Base-by-base conservation (phyloP, 2,888 invertebrate species). In the Heliconius hortense region DNA sequence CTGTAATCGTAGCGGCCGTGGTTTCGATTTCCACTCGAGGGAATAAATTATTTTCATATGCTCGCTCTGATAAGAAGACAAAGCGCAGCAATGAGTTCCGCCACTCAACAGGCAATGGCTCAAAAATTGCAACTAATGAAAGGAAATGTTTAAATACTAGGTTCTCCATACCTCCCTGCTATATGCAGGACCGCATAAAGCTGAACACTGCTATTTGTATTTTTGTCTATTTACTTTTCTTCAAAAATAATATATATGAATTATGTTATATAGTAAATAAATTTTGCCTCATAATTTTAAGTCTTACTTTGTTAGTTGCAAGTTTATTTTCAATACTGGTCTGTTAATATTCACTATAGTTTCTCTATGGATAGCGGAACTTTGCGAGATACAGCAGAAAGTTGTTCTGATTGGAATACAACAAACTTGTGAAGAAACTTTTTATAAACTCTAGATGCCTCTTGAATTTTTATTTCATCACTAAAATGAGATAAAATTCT, bases 321-420 rank as follows among this genome's bases (percentile, higher is more conserved):
- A 74, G 48, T 74, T 67, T 76, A 76, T 74, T 76, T 76, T 62
- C 76, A 62, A 74, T 72, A 72, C 70, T 62, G 48, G 60, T 35
- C 70, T 76, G 62, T 74, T 76, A 71, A 74, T 67, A 71, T 74
- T 35, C 66, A 35, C 72, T 60, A 60, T 71, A 76, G 74, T 74
- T 74, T 74, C 76, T 77, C 74, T 68, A 74, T 77, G 67, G 74
- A 77, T 77, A 77, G 63, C 66, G 53, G 53, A 77, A 77, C 71
- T 74, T 74, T 60, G 64, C 66, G 68, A 77, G 74, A 68, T 72
- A 53, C 13, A 77, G 66, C 62, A 43, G 68, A 74, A 72, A 74
- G 67, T 72, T 74, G 63, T 74, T 26, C 62, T 71, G 66, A 74
- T 72, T 68, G 76, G 71, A 77, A 77, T 67, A 73, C 64, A 77